These are phyloP conservation scores for Coelopa frigida DNA, from an alignment of 1,140 invertebrate genomes.

Conservation along the genomic window DNA sequence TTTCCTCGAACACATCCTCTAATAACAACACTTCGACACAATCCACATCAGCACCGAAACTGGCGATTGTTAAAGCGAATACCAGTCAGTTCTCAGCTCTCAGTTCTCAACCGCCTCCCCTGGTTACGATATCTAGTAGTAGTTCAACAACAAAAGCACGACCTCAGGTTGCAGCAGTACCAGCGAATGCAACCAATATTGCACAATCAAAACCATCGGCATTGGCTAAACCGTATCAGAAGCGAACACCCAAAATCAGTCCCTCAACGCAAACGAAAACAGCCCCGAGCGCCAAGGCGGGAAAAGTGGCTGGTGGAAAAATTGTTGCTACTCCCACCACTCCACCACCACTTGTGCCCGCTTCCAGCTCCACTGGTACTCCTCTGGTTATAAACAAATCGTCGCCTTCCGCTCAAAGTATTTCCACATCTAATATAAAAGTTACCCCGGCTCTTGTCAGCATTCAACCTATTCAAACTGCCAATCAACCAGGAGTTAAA, in stretches of 20 bases:
- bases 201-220: conserved; percentile 15
- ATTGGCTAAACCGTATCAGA: conserved; percentile 30
- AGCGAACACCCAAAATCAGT: conserved; percentile 15
- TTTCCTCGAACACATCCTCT: conserved; percentile 12
- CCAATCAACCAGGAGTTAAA: no score
- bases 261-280: conserved; percentile 15
- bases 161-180: conserved; percentile 10
- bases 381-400: no score
- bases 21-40: conserved; percentile 6
- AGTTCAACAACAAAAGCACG: conserved; percentile 4
- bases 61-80: conserved; percentile 20
- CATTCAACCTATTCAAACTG: no score
- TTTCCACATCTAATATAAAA: no score
- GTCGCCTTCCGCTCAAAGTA: no score
- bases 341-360: conserved; percentile 35
- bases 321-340: conserved; percentile 39
- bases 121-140: conserved; percentile 33
- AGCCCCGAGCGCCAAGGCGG: conserved; percentile 15
- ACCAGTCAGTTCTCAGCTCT: conserved; percentile 16
- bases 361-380: conserved; percentile 11
- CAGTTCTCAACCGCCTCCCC: conserved; percentile 29
- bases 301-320: conserved; percentile 12
- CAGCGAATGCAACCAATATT: background rate
- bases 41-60: conserved; percentile 21
- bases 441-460: no score